phyloP scores from a whole-genome alignment of 2,888 invertebrate species.

The Lomographa bimaculata region DNA sequence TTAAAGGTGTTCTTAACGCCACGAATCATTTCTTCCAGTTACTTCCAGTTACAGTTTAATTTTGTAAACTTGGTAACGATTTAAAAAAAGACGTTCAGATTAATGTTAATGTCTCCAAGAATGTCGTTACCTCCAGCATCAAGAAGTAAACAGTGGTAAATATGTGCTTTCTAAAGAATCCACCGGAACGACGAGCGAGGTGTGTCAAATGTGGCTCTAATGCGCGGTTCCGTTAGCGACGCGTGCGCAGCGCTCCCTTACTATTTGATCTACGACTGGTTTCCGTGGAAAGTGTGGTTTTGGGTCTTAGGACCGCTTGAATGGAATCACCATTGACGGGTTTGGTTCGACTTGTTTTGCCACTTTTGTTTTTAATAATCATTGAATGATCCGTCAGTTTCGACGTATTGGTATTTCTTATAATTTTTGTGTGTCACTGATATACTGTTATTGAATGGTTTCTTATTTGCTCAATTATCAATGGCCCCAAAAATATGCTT shows the following conservation, averaged over 20 bases:
- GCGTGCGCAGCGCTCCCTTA: conserved; percentile 35
- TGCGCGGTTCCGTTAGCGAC: conserved; percentile 63
- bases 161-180: conserved; percentile 70
- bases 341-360: conserved; percentile 6
- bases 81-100: too few species aligned
- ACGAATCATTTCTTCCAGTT: too few species aligned
- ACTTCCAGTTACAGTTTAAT: too few species aligned
- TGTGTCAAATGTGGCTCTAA: conserved; percentile 57
- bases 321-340: conserved; percentile 19
- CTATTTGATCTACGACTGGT: conserved; percentile 35
- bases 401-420: too few species aligned
- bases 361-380: conserved; percentile 12
- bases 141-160: conserved; percentile 30
- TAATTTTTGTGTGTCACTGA: too few species aligned
- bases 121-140: conserved; percentile 11
- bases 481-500: too few species aligned
- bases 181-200: conserved; percentile 52
- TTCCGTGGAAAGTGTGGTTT: conserved; percentile 31
- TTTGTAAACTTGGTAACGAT: too few species aligned
- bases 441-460: too few species aligned
- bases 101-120: too few species aligned
- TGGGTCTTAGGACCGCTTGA: conserved; percentile 20
- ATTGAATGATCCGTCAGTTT: background rate
- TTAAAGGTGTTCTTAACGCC: too few species aligned
- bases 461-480: too few species aligned